phyloP scores from a whole-genome alignment of 2,113 vertebrate species.

The Cephalopholis sonnerati region DNA sequence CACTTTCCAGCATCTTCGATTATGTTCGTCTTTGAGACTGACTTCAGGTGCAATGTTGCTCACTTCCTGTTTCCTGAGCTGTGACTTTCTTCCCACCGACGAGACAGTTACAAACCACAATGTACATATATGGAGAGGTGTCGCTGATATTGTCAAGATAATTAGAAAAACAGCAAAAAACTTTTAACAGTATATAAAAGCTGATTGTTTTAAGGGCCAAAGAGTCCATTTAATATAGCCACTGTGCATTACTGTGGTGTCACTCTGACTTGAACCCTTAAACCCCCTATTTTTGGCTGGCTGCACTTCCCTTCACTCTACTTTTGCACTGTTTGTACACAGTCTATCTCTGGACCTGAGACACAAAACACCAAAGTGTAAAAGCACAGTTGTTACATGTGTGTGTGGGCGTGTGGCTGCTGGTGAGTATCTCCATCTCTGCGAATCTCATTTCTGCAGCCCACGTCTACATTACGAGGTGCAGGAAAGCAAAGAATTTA shows the following conservation, averaged over 20 bases:
- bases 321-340: slow-evolving; percentile 16
- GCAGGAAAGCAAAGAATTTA: slow-evolving; percentile 74
- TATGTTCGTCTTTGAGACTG: neutral
- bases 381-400: slow-evolving; percentile 52
- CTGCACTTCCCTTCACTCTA: slow-evolving; percentile 6
- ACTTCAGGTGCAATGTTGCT: slow-evolving; percentile 49
- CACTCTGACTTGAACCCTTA: slow-evolving; percentile 3
- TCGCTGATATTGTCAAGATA: neutral
- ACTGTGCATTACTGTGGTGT: neutral
- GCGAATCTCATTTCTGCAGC: slow-evolving; percentile 52
- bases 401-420: slow-evolving; percentile 59
- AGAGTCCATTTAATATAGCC: neutral
- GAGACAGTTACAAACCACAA: slow-evolving; percentile 76
- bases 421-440: slow-evolving; percentile 43
- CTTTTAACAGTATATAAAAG: neutral
- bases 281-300: neutral
- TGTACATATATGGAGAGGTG: slow-evolving; percentile 63
- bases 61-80: slow-evolving; percentile 83
- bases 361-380: slow-evolving; percentile 38
- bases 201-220: neutral
- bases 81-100: slow-evolving; percentile 44
- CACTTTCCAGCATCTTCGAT: neutral
- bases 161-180: neutral
- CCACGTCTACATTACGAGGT: slow-evolving; percentile 58
- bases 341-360: slow-evolving; percentile 18